phyloP scores from a whole-genome alignment of 2,888 invertebrate species.

The Chymomyza procnemis region DNA sequence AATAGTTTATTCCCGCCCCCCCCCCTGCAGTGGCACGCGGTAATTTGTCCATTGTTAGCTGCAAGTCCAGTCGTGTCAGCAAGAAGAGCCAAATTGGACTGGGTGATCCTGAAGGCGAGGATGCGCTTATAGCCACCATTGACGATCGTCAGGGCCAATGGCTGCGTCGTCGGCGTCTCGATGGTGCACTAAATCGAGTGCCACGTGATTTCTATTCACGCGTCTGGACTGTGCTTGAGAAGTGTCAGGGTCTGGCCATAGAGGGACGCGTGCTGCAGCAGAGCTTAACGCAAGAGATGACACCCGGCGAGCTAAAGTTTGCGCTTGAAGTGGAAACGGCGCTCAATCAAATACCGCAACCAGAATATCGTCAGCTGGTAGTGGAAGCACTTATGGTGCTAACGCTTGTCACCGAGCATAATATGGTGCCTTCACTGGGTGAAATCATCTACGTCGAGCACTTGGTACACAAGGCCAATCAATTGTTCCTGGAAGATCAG shows the following conservation, averaged over 20 bases:
- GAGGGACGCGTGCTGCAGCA: conserved; percentile 94
- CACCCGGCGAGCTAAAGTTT: conserved; percentile 98
- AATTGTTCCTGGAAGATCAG: conserved; percentile 97
- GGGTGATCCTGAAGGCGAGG: conserved; percentile 78
- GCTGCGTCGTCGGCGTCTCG: conserved; percentile 94
- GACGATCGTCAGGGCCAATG: conserved; percentile 96
- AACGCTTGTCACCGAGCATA: conserved; percentile 92
- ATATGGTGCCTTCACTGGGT: conserved; percentile 87
- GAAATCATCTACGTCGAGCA: conserved; percentile 92
- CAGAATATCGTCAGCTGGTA: conserved; percentile 97
- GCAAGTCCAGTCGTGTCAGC: conserved; percentile 91
- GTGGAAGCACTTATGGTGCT: conserved; percentile 98
- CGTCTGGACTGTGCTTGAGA: conserved; percentile 94
- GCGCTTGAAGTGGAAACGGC: conserved; percentile 98
- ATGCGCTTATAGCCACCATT: conserved; percentile 76
- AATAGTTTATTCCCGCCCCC: background rate
- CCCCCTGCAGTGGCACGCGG: conserved; percentile 87
- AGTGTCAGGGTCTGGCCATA: conserved; percentile 95
- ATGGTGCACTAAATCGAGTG: conserved; percentile 97
- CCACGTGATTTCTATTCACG: conserved; percentile 97
- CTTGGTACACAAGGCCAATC: conserved; percentile 95
- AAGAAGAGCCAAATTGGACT: conserved; percentile 82
- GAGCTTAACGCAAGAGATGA: conserved; percentile 98
- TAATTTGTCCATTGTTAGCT: conserved; percentile 92
- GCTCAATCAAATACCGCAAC: conserved; percentile 97